Percentiles rank a stretch among this genome's conserved stretches.
Evolutionary conservation across 2,797 vertebrate species (phyloP).

Genomic region (Staurois parvus): DNA sequence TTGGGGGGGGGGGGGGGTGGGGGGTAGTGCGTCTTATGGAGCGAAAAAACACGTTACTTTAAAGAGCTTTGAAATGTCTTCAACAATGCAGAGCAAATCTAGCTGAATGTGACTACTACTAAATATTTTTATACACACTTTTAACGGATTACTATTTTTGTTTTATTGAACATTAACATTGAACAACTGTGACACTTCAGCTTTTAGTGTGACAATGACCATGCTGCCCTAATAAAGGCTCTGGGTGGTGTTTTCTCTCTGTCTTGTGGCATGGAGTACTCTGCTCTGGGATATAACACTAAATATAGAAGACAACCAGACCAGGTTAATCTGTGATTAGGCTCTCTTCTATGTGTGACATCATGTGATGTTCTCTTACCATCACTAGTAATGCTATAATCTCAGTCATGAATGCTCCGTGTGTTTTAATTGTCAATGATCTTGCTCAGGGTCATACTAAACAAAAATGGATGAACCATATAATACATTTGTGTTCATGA

Average conservation of each 20-base stretch:
- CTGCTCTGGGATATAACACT: background rate
- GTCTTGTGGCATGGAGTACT: background rate
- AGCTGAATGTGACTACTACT: no score
- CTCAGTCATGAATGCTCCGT: background rate
- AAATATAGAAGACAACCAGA: constrained; percentile 25
- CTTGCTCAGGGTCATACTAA: background rate
- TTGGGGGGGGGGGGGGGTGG: no score
- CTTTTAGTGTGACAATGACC: no score
- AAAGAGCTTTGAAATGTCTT: no score
- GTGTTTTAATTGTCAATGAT: background rate
- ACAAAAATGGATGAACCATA: background rate
- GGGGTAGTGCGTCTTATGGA: no score
- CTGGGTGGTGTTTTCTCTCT: background rate
- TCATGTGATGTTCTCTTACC: background rate
- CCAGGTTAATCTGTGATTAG: constrained; percentile 54
- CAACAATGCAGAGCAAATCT: no score
- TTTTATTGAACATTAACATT: no score
- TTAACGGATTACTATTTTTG: no score
- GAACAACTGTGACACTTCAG: no score
- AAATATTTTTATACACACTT: no score
- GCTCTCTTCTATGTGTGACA: background rate
- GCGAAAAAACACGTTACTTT: no score
- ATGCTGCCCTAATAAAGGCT: no score
- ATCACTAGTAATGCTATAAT: constrained; percentile 1
- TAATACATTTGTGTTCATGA: background rate